phyloP scores from a whole-genome alignment of 2,113 vertebrate genomes.

The Paramisgurnus dabryanus region DNA sequence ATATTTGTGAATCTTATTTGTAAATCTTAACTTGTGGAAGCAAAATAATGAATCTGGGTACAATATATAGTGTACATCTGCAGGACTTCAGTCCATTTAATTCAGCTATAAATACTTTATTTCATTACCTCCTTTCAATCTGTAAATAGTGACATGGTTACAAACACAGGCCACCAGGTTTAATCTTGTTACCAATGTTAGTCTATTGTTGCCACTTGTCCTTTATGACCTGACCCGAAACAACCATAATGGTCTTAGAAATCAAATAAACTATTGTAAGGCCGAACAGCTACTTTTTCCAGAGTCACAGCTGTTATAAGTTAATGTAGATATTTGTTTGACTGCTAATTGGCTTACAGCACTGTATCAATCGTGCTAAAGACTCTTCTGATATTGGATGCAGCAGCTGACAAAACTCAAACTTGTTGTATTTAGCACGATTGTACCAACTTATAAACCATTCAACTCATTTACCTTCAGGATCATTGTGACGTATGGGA shows the following conservation, averaged over 20 bases:
- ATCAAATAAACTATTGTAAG: neutral
- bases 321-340: neutral
- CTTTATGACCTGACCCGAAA: neutral
- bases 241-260: neutral
- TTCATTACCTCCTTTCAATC: slow-evolving; percentile 36
- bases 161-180: slow-evolving; percentile 28
- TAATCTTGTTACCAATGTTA: slow-evolving; percentile 46
- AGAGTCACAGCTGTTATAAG: slow-evolving; percentile 11
- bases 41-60: too few relatives aligned
- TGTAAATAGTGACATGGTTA: slow-evolving; percentile 53
- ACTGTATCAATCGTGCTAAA: neutral
- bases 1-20: too few relatives aligned
- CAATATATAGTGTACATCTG: neutral
- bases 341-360: slow-evolving; percentile 7
- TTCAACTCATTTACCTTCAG: neutral
- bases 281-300: neutral
- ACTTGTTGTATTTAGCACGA: neutral
- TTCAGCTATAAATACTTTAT: slow-evolving; percentile 22
- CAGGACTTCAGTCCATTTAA: slow-evolving; percentile 17
- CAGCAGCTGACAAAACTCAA: neutral
- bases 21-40: too few relatives aligned
- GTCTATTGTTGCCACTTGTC: slow-evolving; percentile 32
- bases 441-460: neutral
- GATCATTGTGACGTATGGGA: slow-evolving; percentile 34
- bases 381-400: neutral